Conservation (phyloP, 30 jellyfish, hydroid and myxozoan genomes). For the Hydractinia symbiolongicarpus region DNA sequence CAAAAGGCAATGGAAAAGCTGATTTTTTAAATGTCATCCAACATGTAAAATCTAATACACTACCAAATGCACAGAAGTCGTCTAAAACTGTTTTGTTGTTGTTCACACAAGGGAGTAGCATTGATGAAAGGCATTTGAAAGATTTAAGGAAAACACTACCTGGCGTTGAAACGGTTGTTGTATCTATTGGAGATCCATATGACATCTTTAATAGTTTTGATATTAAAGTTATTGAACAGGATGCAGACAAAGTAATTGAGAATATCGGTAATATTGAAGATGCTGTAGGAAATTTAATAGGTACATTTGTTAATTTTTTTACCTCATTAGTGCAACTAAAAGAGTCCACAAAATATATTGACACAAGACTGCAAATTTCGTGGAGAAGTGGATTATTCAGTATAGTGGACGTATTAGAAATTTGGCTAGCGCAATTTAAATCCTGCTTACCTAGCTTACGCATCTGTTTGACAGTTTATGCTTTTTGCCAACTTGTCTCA, state of each 20-base stretch:
- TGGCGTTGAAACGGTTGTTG: slow-evolving; percentile 13
- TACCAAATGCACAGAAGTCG: not conserved
- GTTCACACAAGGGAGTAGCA: slow-evolving; percentile 4
- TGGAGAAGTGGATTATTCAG: no score
- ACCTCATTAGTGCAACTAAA: not conserved
- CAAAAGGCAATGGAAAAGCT: not conserved
- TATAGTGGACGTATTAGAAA: no score
- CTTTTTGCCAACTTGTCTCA: no score
- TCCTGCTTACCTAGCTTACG: no score
- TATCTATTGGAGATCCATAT: slow-evolving; percentile 12
- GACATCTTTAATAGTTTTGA: slow-evolving; percentile 4
- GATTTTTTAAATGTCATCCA: not conserved
- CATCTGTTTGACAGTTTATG: no score
- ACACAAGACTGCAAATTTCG: no score
- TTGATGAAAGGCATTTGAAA: not conserved
- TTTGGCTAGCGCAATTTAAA: no score
- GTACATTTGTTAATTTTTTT: not conserved
- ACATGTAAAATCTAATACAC: not conserved
- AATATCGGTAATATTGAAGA: slow-evolving; percentile 7
- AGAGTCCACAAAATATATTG: no score
- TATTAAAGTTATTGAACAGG: not conserved
- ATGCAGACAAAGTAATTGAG: not conserved
- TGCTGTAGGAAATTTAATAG: slow-evolving; percentile 1
- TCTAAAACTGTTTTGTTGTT: not conserved
- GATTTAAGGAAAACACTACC: not conserved